Base-by-base conservation (phyloP, 2,888 invertebrate species). In the Agrenia bidenticulata region DNA sequence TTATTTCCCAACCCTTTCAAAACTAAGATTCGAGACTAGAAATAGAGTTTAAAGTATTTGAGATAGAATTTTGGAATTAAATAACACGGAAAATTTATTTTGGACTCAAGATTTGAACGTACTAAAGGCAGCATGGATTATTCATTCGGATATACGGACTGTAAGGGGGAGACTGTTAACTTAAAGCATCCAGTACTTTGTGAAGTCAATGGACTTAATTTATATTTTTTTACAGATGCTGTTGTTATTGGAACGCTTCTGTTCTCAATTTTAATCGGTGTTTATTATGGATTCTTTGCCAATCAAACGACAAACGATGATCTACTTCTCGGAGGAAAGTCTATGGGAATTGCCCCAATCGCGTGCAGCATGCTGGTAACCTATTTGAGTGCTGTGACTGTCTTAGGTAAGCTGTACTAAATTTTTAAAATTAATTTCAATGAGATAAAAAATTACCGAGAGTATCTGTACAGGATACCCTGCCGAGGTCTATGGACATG, bases 391-490 rank as follows among this genome's bases (percentile, higher is more conserved):
- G 76, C 76, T 27, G 70, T 76, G 15, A 70, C 73, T n/a, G 67
- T 76, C 11, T 57, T 76, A 39, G 76, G 76, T 73, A 66, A 62
- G 65, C 15, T 23, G 24, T 11, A 17, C n/a, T n/a, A n/a, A n/a
- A 58, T 45, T 45, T 58, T 21, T n/a, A n/a, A n/a, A n/a, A n/a
- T n/a, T n/a, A n/a, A n/a, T n/a, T n/a, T n/a, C n/a, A n/a, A 39
- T 15, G 11, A n/a, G n/a, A n/a, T n/a, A n/a, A n/a, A n/a, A n/a
- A n/a, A n/a, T n/a, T n/a, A n/a, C n/a, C n/a, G n/a, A n/a, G n/a
- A n/a, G n/a, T n/a, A n/a, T n/a, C n/a, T n/a, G n/a, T n/a, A 53
- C 37, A 74, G 76, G 76, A 0, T 73, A 73, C 37, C 76, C 76
- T 0, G 73, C 73, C 0, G 76, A 76, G 65, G 67, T 76, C 0